Evolutionary conservation across 2,797 vertebrate genomes (phyloP).

Genomic region (Anguilla megastoma): DNA sequence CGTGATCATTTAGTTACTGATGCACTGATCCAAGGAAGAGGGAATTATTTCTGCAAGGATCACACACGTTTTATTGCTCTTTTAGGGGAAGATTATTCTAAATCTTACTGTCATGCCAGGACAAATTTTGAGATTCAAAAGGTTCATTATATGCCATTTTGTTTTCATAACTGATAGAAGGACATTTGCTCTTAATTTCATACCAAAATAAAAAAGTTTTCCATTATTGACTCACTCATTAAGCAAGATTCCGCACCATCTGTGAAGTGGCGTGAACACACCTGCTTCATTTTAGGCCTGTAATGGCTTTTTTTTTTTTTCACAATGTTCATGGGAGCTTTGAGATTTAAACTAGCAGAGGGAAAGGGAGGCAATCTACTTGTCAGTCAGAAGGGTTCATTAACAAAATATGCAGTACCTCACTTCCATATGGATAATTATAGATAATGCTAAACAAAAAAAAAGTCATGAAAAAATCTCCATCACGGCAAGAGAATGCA

Average conservation of each 20-base stretch:
- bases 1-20: constrained; percentile 26
- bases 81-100: neutral
- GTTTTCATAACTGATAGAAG: neutral
- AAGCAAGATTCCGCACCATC: constrained; percentile 71
- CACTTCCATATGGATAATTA: constrained; percentile 66
- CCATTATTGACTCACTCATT: constrained; percentile 70
- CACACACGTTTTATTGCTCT: neutral
- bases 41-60: neutral
- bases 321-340: constrained; percentile 70
- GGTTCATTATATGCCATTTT: neutral
- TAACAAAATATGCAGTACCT: constrained; percentile 67
- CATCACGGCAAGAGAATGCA: neutral
- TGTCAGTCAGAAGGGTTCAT: constrained; percentile 67
- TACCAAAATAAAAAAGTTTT: constrained; percentile 64
- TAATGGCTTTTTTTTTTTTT: constrained; percentile 79
- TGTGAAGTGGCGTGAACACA: constrained; percentile 74
- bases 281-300: constrained; percentile 72
- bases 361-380: constrained; percentile 66
- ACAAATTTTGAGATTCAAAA: constrained; percentile 18
- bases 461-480: neutral
- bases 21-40: constrained; percentile 6
- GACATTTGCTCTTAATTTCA: constrained; percentile 52
- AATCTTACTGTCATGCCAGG: neutral
- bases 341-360: constrained; percentile 53
- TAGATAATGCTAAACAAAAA: constrained; percentile 64